A percentile compares a stretch with the other conserved stretches of the same genome.
Conservation (phyloP, 1,140 invertebrate genomes). For the Harpegnathos saltator region DNA sequence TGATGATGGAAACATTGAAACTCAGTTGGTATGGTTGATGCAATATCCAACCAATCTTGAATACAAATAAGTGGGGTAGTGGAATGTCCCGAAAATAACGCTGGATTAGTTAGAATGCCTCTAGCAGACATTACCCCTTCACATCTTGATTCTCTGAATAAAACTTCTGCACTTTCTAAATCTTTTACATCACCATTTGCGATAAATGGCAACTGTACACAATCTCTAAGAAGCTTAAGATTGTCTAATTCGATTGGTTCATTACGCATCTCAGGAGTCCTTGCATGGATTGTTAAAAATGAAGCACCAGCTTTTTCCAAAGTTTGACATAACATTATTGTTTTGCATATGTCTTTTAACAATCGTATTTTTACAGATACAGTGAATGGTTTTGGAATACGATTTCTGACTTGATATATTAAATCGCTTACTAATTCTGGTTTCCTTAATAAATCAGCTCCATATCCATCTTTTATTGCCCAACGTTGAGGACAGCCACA, state of each 20-base stretch:
- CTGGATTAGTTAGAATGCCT: conserved; percentile 96
- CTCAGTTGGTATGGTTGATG: conserved; percentile 81
- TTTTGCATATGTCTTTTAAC: conserved; percentile 87
- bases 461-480: conserved; percentile 96
- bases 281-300: conserved; percentile 96
- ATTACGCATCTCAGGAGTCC: conserved; percentile 94
- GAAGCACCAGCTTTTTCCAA: conserved; percentile 94
- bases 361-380: conserved; percentile 97
- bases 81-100: conserved; percentile 91
- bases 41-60: conserved; percentile 94
- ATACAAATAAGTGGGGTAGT: conserved; percentile 92
- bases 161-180: conserved; percentile 89
- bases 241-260: conserved; percentile 92
- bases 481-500: conserved; percentile 98
- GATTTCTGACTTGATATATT: conserved; percentile 91
- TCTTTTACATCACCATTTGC: conserved; percentile 96
- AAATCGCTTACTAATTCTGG: conserved; percentile 95
- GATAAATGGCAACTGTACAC: conserved; percentile 92
- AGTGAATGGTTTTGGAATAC: conserved; percentile 91
- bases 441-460: conserved; percentile 93
- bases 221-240: conserved; percentile 91
- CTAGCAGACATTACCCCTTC: conserved; percentile 96
- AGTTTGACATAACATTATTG: conserved; percentile 91
- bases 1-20: conserved; percentile 97
- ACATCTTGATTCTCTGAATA: conserved; percentile 90